A percentile compares a stretch with the other conserved stretches of the same genome.
These are phyloP conservation scores for Sinella curviseta DNA, from an alignment of 1,140 invertebrate species.

Conservation along the genomic window DNA sequence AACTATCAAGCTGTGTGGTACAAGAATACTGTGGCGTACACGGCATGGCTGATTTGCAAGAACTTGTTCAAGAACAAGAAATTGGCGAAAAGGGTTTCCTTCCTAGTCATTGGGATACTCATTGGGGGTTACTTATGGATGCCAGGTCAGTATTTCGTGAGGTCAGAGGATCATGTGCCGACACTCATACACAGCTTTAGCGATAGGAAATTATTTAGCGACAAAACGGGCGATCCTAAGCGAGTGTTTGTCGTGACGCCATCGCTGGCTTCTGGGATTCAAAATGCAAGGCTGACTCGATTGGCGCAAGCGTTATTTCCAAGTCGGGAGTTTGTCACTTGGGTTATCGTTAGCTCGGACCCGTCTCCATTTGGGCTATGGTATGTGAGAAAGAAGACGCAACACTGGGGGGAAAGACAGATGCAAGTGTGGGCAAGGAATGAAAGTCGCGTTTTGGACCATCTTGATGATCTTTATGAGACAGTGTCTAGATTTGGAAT, in stretches of 20 bases:
- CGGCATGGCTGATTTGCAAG: too few species aligned
- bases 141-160: too few species aligned
- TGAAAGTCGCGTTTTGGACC: neutral
- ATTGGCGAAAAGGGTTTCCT: too few species aligned
- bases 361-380: neutral
- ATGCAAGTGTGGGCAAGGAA: neutral
- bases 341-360: neutral
- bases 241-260: neutral
- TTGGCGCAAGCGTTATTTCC: neutral
- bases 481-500: neutral
- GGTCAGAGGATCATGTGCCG: neutral
- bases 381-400: neutral
- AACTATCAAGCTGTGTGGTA: too few species aligned
- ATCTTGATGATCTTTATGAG: neutral
- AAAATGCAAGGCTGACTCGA: neutral
- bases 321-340: neutral
- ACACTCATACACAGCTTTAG: slow-evolving; percentile 11
- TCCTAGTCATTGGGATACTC: too few species aligned
- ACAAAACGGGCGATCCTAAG: neutral
- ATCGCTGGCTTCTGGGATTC: neutral
- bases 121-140: too few species aligned
- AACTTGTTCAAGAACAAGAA: too few species aligned
- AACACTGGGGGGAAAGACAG: neutral
- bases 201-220: neutral
- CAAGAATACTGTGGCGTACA: too few species aligned